Percentiles rank a stretch among this genome's conserved stretches.
These are phyloP conservation scores for Xerus rutilus DNA, from an alignment of 2,797 vertebrate species.

Conservation along the genomic window DNA sequence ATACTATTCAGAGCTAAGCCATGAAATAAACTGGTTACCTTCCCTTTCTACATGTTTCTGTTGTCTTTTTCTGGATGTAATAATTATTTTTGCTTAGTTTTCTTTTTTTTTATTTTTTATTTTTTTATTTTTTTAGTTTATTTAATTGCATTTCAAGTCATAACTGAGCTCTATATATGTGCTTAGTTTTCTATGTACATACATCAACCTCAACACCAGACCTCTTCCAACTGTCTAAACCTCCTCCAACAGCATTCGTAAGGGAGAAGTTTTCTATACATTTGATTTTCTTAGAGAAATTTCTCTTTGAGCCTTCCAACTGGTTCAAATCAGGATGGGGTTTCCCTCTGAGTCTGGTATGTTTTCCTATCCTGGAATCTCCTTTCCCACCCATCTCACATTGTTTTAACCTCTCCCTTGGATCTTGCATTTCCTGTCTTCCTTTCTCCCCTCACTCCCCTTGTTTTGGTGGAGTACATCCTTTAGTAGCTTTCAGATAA, in stretches of 20 bases:
- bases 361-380: neutral
- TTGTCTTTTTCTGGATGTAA: constrained; percentile 23
- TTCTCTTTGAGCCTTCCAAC: neutral
- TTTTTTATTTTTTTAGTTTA: no score
- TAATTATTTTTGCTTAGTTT: constrained; percentile 56
- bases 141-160: no score
- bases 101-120: no score
- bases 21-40: neutral
- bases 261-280: neutral
- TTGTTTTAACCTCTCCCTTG: neutral
- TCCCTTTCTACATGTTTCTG: neutral
- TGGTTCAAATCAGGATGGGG: neutral
- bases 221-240: neutral
- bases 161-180: no score
- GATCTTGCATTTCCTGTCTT: neutral
- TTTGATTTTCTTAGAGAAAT: neutral
- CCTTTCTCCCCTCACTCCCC: neutral
- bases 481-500: neutral
- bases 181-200: constrained; percentile 40
- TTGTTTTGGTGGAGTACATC: neutral
- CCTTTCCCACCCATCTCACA: neutral
- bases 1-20: neutral
- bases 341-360: neutral
- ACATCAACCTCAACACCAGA: neutral
- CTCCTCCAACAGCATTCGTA: neutral